Evolutionary conservation across 2,113 vertebrate species (phyloP), one percentile per base, ranked within the genome.

Genomic region (Gavialis gangeticus): DNA sequence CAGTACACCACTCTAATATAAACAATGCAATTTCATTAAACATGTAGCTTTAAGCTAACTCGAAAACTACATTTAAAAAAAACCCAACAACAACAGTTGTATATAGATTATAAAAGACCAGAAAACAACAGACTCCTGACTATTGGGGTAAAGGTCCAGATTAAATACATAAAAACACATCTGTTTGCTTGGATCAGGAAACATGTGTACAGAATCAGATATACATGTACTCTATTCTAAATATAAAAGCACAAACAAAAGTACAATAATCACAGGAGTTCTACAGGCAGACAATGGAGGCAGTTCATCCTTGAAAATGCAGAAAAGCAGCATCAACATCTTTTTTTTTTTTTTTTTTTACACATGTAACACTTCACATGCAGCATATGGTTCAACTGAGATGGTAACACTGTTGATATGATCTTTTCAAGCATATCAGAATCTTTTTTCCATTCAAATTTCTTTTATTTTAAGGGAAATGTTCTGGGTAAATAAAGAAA

Each of bases 11-110:
- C 54, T 69, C 56, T 69, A 69, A 30, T 79, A 88, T 71, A 82
- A 80, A 66, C 56, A 56, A 80, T 84, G 69, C 34, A 66, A 37
- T 84, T 85, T 91, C 71, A 92, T 63, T 77, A 89, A 91, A 79
- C 28, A 87, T 27, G 22, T 64, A 81, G 27, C 22, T 96, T 95
- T 94, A 56, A 85, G 75, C 85, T 21, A 94, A 66, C 34, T 66
- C 37, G 94, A 94, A 96, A 75, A 14, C 34, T 46, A 55, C 60
- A 73, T 77, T 27, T 89, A 81, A 80, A 67, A 92, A 90, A 88
- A 4, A 82, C 66, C 46, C 7, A 46, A 46, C 46, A 46, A 46
- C 46, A 46, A 46, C 46, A 62, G 60, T 93, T 82, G 62, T 27
- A 37, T 5, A 0, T 27, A 75, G 90, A 15, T 14, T 2, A 0